Conservation (phyloP, 2,113 vertebrate species). For the Ailuropoda melanoleuca region DNA sequence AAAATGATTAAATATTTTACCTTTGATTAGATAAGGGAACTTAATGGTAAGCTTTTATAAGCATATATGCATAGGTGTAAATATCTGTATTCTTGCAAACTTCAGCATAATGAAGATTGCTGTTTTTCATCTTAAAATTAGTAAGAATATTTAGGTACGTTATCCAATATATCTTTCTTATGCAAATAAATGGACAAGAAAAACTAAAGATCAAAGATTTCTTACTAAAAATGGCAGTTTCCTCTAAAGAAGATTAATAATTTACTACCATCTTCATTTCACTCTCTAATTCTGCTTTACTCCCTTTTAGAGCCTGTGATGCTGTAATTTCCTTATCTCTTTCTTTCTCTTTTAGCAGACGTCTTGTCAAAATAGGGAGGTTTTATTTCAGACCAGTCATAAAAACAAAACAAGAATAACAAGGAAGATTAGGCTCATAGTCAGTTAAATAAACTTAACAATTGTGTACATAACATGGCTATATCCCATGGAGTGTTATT, state of each 20-base stretch:
- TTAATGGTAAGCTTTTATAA: not conserved
- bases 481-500: not conserved
- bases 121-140: not conserved
- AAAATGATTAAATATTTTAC: constrained; percentile 7
- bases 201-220: not conserved
- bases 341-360: not conserved
- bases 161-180: not conserved
- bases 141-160: not conserved
- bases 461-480: not conserved
- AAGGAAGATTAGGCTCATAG: not conserved
- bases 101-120: not conserved
- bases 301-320: not conserved
- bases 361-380: not conserved
- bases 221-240: not conserved
- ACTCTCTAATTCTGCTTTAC: not conserved
- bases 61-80: not conserved
- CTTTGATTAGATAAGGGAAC: not conserved
- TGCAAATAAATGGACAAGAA: not conserved
- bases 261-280: not conserved
- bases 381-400: constrained; percentile 9
- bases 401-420: not conserved
- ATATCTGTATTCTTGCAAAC: not conserved
- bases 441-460: not conserved
- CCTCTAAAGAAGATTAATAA: not conserved
- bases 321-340: not conserved